These are phyloP conservation scores for Pipra filicauda DNA, from an alignment of 2,113 vertebrate genomes.

Conservation along the genomic window DNA sequence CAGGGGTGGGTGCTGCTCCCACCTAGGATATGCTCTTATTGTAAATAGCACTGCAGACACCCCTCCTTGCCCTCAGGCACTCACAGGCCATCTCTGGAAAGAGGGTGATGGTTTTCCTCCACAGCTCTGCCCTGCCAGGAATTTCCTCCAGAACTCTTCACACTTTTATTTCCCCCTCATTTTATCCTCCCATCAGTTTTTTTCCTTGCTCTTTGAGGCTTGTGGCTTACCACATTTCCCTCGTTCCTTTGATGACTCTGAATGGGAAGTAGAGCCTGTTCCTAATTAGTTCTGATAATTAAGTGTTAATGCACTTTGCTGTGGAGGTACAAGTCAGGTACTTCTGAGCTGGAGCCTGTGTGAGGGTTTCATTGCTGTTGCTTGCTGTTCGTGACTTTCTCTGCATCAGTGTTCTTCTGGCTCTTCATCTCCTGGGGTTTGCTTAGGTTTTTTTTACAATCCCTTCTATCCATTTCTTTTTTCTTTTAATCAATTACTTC, in stretches of 20 bases:
- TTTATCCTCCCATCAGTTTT: not conserved
- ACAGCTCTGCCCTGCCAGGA: constrained; percentile 10
- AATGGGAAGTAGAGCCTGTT: constrained; percentile 54
- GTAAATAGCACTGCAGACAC: not conserved
- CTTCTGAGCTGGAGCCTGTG: not conserved
- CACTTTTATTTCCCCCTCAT: constrained; percentile 4
- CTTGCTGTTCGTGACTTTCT: constrained; percentile 6
- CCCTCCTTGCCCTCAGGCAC: not conserved
- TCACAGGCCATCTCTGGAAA: not conserved
- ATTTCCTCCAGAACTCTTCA: constrained; percentile 54
- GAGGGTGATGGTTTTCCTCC: constrained; percentile 2
- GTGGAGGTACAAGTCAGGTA: constrained; percentile 9
- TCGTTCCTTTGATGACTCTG: constrained; percentile 43
- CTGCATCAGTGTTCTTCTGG: not conserved
- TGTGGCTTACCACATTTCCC: constrained; percentile 51
- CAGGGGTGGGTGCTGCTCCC: not conserved
- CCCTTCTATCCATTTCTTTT: not conserved
- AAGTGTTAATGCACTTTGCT: constrained; percentile 50
- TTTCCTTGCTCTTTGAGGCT: constrained; percentile 2
- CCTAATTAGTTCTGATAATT: constrained; percentile 64
- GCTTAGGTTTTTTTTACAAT: not conserved
- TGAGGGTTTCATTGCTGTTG: not conserved
- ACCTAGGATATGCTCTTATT: not conserved
- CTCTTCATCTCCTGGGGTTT: not conserved
- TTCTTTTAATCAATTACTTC: not conserved